Evolutionary conservation across 2,797 vertebrate species (phyloP), one percentile per base, ranked within the genome.

Genomic region (Falco biarmicus): DNA sequence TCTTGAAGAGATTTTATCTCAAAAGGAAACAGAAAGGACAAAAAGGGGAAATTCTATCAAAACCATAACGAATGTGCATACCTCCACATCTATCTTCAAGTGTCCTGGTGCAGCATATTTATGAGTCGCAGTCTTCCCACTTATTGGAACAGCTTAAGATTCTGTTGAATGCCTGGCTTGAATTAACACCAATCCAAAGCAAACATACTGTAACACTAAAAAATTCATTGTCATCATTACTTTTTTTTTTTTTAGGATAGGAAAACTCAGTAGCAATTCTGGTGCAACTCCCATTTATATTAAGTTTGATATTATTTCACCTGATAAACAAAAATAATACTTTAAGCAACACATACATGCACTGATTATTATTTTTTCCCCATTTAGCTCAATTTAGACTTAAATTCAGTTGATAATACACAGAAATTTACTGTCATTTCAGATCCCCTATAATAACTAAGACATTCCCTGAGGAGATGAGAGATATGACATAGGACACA

Each of bases 1-100:
- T 74, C 51, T 12, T 59, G 13, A 84, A 81, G 75, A 71, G 22
- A 80, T 81, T 82, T 45, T 50, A 11, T 47, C 57, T 60, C 54
- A 81, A 89, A 89, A 81, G 25, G 29, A 91, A 89, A 82, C 57
- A 87, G 69, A 75, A 87, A 37, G 11, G 13, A 37, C 21, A 93
- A 89, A 91, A 82, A 13, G 4, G 13, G 43, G 12, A 89, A 83
- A 80, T 80, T 82, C 51, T 65, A 54, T 73, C 56, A 83, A 90
- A 85, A 90, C 28, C 71, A 80, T 9, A 83, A 32, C 1, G 4
- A 68, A 85, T 10, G 20, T 34, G 83, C 54, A 31, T 48, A 45
- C 26, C 29, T 83, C 32, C 28, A 37, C 8, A 21, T 43, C 10
- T 70, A 31, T 81, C 60, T 34, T 39, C 34, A 81, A 31, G 32